phyloP scores from a whole-genome alignment of 2,888 invertebrate genomes.

The Orgyia antiqua region DNA sequence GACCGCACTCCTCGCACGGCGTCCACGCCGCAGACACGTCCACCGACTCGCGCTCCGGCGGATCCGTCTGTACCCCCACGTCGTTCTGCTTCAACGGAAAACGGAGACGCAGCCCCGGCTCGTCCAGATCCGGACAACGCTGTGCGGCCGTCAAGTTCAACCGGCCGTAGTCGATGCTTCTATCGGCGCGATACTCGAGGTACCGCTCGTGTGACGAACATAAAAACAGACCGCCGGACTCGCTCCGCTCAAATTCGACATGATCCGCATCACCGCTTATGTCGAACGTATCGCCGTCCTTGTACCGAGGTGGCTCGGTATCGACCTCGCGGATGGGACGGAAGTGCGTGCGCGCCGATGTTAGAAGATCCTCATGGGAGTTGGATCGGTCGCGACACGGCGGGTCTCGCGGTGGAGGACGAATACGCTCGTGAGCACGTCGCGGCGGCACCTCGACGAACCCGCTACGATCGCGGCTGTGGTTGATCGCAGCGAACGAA shows the following conservation, averaged over 20 bases:
- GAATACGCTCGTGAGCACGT: slow-evolving; percentile 74
- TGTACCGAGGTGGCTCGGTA: slow-evolving; percentile 59
- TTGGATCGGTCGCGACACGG: slow-evolving; percentile 70
- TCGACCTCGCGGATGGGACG: slow-evolving; percentile 76
- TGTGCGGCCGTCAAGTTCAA: slow-evolving; percentile 53
- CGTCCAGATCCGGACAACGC: slow-evolving; percentile 53
- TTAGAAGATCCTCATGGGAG: slow-evolving; percentile 29
- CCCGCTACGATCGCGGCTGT: slow-evolving; percentile 79
- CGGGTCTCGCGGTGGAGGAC: slow-evolving; percentile 70
- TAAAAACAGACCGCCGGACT: slow-evolving; percentile 80
- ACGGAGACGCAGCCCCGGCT: slow-evolving; percentile 79
- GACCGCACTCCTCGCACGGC: slow-evolving; percentile 55
- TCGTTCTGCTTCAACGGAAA: slow-evolving; percentile 76
- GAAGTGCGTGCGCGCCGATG: slow-evolving; percentile 19
- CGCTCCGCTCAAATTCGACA: slow-evolving; percentile 82
- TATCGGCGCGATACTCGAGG: slow-evolving; percentile 67
- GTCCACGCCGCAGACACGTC: slow-evolving; percentile 23
- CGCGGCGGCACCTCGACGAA: slow-evolving; percentile 79
- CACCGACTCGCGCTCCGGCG: slow-evolving; percentile 27
- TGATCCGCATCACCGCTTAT: slow-evolving; percentile 80
- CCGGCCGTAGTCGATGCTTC: slow-evolving; percentile 59
- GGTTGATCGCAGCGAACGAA: slow-evolving; percentile 79
- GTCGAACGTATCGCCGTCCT: slow-evolving; percentile 86
- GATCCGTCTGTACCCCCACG: slow-evolving; percentile 54
- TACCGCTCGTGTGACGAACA: slow-evolving; percentile 72